A percentile compares a stretch with the other conserved stretches of the same genome.
phyloP scores from a whole-genome alignment of 2,888 invertebrate species.

The Erebia epiphron region DNA sequence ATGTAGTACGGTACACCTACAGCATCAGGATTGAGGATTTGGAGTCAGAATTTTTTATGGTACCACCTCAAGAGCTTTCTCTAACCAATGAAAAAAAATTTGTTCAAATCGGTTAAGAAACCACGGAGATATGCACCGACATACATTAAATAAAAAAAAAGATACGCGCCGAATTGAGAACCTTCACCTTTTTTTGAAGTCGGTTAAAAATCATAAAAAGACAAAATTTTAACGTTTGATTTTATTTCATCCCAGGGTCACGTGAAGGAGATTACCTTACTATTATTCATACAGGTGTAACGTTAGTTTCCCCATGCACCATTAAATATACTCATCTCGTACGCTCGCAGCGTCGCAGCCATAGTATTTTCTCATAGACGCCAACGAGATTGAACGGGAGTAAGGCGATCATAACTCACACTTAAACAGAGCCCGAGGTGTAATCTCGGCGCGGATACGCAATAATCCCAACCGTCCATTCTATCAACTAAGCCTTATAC shows the following conservation, averaged over 20 bases:
- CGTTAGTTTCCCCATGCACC: conserved; percentile 33
- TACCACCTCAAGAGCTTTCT: too few relatives aligned
- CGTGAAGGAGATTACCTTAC: conserved; percentile 2
- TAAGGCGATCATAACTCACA: conserved; percentile 78
- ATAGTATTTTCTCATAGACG: conserved; percentile 79
- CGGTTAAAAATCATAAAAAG: too few relatives aligned
- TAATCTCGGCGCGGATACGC: conserved; percentile 72
- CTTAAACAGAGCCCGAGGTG: conserved; percentile 70
- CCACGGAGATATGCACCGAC: too few relatives aligned
- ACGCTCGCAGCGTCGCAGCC: conserved; percentile 59
- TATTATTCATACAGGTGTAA: conserved; percentile 16
- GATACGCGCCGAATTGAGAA: too few relatives aligned
- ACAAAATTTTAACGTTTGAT: too few relatives aligned
- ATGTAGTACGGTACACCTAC: too few relatives aligned
- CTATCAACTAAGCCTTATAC: conserved; percentile 61
- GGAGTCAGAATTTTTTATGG: too few relatives aligned
- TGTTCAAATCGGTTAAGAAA: too few relatives aligned
- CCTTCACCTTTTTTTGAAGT: too few relatives aligned
- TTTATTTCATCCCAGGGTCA: not conserved
- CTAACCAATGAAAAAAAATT: too few relatives aligned
- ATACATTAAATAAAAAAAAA: too few relatives aligned
- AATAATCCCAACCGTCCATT: conserved; percentile 72
- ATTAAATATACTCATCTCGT: conserved; percentile 57
- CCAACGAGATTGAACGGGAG: conserved; percentile 74
- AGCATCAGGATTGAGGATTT: too few relatives aligned